A percentile compares a stretch with the other conserved stretches of the same genome.
Conservation (phyloP, 2,888 invertebrate genomes). For the Coelinius sp. region DNA sequence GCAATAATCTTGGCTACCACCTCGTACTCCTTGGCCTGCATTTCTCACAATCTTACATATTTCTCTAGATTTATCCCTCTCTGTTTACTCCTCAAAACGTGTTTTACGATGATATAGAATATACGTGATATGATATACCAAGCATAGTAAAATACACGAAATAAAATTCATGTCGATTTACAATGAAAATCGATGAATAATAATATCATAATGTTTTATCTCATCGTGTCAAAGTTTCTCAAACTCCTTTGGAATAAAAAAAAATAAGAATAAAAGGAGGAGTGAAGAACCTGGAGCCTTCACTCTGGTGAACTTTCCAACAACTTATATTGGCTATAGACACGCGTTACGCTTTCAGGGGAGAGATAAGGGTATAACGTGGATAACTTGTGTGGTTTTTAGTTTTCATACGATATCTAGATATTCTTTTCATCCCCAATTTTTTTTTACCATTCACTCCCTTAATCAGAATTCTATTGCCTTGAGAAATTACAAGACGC, state of each 20-base stretch:
- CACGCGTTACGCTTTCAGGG: not conserved
- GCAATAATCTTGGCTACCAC: slow-evolving; percentile 64
- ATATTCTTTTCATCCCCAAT: not conserved
- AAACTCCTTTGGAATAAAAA: not conserved
- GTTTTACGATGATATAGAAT: slow-evolving; percentile 58
- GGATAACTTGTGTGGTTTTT: not conserved
- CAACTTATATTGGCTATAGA: not conserved
- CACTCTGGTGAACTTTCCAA: slow-evolving; percentile 5
- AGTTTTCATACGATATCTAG: not conserved
- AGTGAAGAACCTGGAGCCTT: not conserved
- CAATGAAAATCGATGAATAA: slow-evolving; percentile 47
- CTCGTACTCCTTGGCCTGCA: slow-evolving; percentile 33
- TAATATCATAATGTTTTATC: slow-evolving; percentile 42
- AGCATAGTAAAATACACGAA: not conserved
- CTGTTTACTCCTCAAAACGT: slow-evolving; percentile 24
- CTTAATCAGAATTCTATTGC: not conserved
- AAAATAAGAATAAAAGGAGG: not conserved
- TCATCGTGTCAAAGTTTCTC: slow-evolving; percentile 18
- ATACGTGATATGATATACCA: slow-evolving; percentile 34
- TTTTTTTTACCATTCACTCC: not conserved
- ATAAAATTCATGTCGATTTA: not conserved
- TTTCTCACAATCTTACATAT: slow-evolving; percentile 34
- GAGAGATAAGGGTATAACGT: slow-evolving; percentile 20
- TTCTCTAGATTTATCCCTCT: not conserved
- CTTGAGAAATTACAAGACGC: not conserved